These are phyloP conservation scores for Camponotus vicinus DNA, from an alignment of 1,140 invertebrate genomes.

Conservation along the genomic window DNA sequence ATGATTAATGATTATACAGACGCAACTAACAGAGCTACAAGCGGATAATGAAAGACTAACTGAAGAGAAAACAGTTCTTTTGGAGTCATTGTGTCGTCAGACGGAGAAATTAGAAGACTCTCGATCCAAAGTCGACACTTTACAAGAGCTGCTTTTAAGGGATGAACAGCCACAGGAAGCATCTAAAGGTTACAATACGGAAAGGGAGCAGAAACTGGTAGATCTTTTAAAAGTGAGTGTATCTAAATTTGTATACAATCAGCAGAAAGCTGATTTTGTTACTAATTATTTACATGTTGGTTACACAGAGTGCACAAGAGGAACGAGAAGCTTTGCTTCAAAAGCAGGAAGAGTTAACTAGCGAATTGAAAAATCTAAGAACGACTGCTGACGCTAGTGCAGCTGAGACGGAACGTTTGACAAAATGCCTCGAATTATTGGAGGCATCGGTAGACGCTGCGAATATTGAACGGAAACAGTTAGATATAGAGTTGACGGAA, in stretches of 20 bases:
- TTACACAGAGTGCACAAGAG: slow-evolving; percentile 91
- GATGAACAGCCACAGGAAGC: slow-evolving; percentile 88
- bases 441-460: slow-evolving; percentile 91
- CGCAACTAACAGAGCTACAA: slow-evolving; percentile 94
- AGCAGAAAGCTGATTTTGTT: not conserved
- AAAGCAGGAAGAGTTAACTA: slow-evolving; percentile 93
- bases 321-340: slow-evolving; percentile 91
- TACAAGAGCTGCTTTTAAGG: slow-evolving; percentile 90
- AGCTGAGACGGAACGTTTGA: slow-evolving; percentile 88
- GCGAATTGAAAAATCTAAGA: slow-evolving; percentile 88
- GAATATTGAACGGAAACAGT: slow-evolving; percentile 90
- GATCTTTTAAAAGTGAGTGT: slow-evolving; percentile 91
- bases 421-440: slow-evolving; percentile 89
- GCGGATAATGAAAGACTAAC: slow-evolving; percentile 94
- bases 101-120: slow-evolving; percentile 96
- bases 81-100: slow-evolving; percentile 96
- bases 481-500: slow-evolving; percentile 90
- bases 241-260: not conserved
- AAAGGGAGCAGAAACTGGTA: slow-evolving; percentile 94
- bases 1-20: slow-evolving; percentile 71
- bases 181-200: slow-evolving; percentile 87
- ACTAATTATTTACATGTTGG: slow-evolving; percentile 4
- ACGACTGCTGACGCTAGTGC: slow-evolving; percentile 85
- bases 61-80: slow-evolving; percentile 95
- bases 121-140: slow-evolving; percentile 90